Conservation (phyloP, 1,140 invertebrate genomes). For the Drosophila azteca region DNA sequence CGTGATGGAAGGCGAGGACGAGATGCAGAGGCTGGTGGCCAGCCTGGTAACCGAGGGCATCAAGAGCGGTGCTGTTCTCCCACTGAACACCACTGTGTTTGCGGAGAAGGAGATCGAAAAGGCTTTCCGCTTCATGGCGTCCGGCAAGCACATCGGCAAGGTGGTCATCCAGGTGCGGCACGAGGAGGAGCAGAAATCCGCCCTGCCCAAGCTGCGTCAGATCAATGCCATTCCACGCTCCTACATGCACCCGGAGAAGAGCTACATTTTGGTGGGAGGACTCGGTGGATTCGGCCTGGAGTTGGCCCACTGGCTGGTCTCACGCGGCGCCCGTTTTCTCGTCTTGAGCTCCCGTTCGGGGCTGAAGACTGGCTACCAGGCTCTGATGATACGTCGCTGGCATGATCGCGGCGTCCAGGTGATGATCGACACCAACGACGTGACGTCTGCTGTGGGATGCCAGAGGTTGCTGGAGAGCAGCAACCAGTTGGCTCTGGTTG, state of each 20-base stretch:
- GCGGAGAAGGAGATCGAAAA: conserved; percentile 93
- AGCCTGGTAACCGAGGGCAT: conserved; percentile 92
- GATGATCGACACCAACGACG: conserved; percentile 88
- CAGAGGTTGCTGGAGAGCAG: conserved; percentile 89
- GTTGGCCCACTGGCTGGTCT: conserved; percentile 94
- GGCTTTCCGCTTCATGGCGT: conserved; percentile 97
- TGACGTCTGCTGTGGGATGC: conserved; percentile 87
- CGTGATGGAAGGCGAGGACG: conserved; percentile 87
- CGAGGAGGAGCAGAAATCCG: conserved; percentile 86
- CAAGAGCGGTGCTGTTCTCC: conserved; percentile 91
- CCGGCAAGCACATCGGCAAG: conserved; percentile 98
- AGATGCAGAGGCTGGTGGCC: conserved; percentile 90
- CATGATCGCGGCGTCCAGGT: conserved; percentile 89
- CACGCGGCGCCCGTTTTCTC: conserved; percentile 92
- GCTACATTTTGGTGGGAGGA: conserved; percentile 94
- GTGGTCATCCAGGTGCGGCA: conserved; percentile 94
- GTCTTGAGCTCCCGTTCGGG: conserved; percentile 95
- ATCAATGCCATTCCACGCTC: conserved; percentile 92
- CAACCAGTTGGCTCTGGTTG: conserved; percentile 91
- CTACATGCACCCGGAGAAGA: conserved; percentile 94
- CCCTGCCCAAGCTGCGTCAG: conserved; percentile 85
- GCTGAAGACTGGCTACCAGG: conserved; percentile 94
- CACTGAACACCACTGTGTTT: conserved; percentile 92
- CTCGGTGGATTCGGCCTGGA: conserved; percentile 98
- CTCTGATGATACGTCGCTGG: conserved; percentile 90